These are phyloP conservation scores for Coluber constrictor DNA, from an alignment of 2,797 vertebrate species.

Conservation along the genomic window DNA sequence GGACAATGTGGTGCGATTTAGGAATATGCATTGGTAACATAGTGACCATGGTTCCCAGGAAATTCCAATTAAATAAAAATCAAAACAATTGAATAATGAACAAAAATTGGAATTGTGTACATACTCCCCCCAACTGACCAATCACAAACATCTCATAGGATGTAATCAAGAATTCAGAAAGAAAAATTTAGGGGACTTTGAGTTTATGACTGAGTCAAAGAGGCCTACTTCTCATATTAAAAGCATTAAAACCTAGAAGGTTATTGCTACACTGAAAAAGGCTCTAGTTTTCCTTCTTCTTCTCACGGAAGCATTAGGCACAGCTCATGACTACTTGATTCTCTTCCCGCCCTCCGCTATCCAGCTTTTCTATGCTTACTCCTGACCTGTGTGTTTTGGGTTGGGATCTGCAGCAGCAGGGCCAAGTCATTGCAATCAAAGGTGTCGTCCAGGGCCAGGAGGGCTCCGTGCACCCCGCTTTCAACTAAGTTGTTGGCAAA, in stretches of 20 bases:
- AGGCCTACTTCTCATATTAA: neutral
- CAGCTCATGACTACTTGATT: too few relatives aligned
- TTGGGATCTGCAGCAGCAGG: slow-evolving; percentile 89
- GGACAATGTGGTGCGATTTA: too few relatives aligned
- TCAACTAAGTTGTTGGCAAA: slow-evolving; percentile 89
- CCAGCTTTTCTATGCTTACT: neutral
- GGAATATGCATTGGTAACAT: neutral
- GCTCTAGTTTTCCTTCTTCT: neutral
- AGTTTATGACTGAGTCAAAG: neutral
- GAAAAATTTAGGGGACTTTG: neutral
- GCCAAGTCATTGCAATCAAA: slow-evolving; percentile 91
- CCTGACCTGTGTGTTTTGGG: slow-evolving; percentile 86
- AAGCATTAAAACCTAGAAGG: neutral
- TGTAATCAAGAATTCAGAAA: neutral
- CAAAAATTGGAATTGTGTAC: neutral
- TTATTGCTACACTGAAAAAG: neutral
- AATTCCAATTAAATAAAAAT: neutral
- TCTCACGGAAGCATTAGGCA: neutral
- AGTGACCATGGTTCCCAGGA: neutral
- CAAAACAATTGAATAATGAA: neutral
- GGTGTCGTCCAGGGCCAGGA: slow-evolving; percentile 90
- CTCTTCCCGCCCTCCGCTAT: too few relatives aligned
- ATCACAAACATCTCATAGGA: neutral
- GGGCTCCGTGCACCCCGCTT: slow-evolving; percentile 84
- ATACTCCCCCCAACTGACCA: neutral